Conservation (phyloP, 2,113 vertebrate genomes). For the Maccullochella peelii region DNA sequence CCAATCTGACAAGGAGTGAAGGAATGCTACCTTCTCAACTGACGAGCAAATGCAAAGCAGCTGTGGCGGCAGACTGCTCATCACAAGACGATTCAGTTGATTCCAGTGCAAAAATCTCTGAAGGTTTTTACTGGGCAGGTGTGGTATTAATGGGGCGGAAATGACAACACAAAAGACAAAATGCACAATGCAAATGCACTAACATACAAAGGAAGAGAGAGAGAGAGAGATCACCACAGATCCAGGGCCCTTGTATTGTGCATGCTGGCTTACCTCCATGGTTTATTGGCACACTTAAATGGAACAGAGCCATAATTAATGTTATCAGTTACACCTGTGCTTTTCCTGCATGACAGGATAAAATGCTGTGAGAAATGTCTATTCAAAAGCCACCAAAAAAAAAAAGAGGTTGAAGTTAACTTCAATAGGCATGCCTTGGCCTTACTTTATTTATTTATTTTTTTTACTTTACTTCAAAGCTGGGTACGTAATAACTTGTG, state of each 20-base stretch:
- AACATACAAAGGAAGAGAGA: neutral
- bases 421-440: neutral
- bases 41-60: neutral
- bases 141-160: neutral
- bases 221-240: neutral
- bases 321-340: neutral
- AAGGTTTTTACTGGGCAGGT: neutral
- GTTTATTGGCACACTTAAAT: constrained; percentile 7
- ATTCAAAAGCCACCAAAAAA: neutral
- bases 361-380: neutral
- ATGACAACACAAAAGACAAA: neutral
- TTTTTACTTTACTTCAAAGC: neutral
- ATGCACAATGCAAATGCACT: neutral
- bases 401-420: neutral
- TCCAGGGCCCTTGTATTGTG: neutral
- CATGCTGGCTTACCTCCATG: neutral
- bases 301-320: neutral
- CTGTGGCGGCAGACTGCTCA: neutral
- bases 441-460: neutral
- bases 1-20: neutral
- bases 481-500: neutral
- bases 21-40: neutral
- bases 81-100: neutral
- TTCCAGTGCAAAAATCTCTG: neutral
- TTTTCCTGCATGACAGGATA: neutral